phyloP scores from a whole-genome alignment of 2,113 vertebrate species.

The Machaerirhynchus nigripectus region DNA sequence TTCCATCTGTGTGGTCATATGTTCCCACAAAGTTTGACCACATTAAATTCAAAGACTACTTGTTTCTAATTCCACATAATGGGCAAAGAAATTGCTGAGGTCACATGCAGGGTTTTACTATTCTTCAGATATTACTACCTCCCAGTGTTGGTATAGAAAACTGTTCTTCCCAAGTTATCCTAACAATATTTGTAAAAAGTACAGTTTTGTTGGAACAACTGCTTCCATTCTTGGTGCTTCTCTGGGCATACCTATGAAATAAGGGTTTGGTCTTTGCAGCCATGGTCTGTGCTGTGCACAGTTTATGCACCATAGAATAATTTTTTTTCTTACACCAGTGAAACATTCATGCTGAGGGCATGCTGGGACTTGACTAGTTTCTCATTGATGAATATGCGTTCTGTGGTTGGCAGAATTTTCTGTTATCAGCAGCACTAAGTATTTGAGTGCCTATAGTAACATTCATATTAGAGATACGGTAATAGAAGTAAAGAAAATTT shows the following conservation, averaged over 20 bases:
- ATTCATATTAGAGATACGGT: background rate
- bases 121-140: background rate
- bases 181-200: background rate
- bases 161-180: background rate
- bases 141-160: background rate
- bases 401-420: background rate
- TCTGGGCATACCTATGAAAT: background rate
- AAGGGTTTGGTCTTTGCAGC: background rate
- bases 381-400: background rate
- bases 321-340: background rate
- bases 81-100: background rate
- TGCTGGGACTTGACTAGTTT: background rate
- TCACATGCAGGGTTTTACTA: background rate
- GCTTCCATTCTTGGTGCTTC: background rate
- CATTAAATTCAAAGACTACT: background rate
- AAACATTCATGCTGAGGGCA: background rate
- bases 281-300: background rate
- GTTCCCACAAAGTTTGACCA: background rate
- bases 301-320: background rate
- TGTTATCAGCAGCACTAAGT: background rate
- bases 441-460: background rate
- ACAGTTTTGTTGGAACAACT: background rate
- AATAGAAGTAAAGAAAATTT: background rate
- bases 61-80: background rate
- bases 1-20: background rate